phyloP scores from a whole-genome alignment of 2,888 invertebrate species.

The Synergus gifuensis region DNA sequence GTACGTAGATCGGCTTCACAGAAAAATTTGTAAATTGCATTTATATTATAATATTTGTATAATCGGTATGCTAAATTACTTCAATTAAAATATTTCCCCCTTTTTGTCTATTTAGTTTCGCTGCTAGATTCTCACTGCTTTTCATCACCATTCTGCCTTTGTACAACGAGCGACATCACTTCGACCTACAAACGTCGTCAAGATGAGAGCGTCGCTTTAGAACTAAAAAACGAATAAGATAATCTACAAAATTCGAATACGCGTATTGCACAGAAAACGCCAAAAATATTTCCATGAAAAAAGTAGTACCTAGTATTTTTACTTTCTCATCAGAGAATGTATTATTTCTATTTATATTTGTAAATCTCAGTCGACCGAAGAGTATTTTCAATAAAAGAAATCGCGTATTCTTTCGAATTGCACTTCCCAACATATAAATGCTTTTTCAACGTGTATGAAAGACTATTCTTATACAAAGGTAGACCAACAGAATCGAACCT shows the following conservation, averaged over 20 bases:
- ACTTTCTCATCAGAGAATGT: too few relatives aligned
- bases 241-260: constrained; percentile 19
- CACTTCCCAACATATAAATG: constrained; percentile 69
- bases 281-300: constrained; percentile 4
- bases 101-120: constrained; percentile 30
- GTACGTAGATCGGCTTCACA: constrained; percentile 52
- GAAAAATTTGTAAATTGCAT: constrained; percentile 17
- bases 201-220: not conserved
- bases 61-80: constrained; percentile 45
- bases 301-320: not conserved
- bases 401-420: constrained; percentile 61
- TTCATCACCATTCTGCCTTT: constrained; percentile 23
- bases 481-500: not conserved
- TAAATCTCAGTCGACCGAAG: constrained; percentile 41
- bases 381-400: constrained; percentile 34
- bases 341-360: constrained; percentile 20
- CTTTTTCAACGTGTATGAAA: constrained; percentile 39
- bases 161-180: not conserved
- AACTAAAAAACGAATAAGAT: not conserved
- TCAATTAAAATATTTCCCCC: constrained; percentile 44
- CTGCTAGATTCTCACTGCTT: constrained; percentile 39
- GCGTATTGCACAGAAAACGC: constrained; percentile 31
- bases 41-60: not conserved
- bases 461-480: not conserved
- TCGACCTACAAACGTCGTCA: not conserved